phyloP scores from a whole-genome alignment of 2,113 vertebrate species.

The Phrynosoma platyrhinos region DNA sequence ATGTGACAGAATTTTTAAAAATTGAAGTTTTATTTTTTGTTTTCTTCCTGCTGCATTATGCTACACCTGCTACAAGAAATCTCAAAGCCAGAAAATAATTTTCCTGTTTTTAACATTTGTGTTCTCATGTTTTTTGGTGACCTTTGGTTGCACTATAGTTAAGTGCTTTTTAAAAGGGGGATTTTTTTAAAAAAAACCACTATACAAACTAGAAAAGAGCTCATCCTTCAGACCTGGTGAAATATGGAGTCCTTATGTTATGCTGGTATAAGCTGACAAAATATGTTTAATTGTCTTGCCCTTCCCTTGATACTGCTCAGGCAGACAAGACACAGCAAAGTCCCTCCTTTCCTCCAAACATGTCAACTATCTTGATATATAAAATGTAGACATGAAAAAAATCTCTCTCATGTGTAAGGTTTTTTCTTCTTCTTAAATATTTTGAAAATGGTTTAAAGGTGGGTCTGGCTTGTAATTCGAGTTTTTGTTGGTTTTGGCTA shows the following conservation, averaged over 20 bases:
- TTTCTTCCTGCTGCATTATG: not conserved
- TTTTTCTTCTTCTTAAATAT: constrained; percentile 3
- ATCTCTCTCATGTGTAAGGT: not conserved
- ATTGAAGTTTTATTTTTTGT: not conserved
- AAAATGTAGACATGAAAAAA: constrained; percentile 29
- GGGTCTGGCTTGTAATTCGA: not conserved
- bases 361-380: constrained; percentile 31
- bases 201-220: not conserved
- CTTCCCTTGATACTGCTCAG: not conserved
- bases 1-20: not conserved
- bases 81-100: not conserved
- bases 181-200: too few relatives aligned
- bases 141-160: not conserved
- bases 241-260: not conserved
- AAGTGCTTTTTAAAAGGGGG: not conserved
- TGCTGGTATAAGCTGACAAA: not conserved
- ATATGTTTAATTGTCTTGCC: not conserved
- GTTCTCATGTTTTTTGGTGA: too few relatives aligned
- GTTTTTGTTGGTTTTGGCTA: not conserved
- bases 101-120: not conserved
- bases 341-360: not conserved
- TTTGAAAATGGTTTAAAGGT: constrained; percentile 37
- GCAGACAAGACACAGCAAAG: not conserved
- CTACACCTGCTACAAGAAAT: not conserved
- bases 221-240: not conserved